These are phyloP conservation scores for Microplitis mediator DNA, from an alignment of 1,140 invertebrate genomes.

Conservation along the genomic window DNA sequence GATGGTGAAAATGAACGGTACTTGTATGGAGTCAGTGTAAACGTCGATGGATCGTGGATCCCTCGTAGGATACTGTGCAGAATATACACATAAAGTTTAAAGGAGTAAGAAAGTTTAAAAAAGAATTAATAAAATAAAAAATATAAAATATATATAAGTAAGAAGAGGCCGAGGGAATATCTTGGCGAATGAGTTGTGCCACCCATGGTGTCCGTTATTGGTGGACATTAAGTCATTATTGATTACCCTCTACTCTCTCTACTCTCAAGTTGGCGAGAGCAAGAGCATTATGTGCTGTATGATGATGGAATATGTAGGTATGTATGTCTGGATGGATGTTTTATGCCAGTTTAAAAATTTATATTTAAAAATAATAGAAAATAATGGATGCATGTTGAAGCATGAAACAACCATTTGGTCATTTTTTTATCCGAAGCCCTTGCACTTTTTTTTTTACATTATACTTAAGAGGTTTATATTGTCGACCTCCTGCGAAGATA, in stretches of 20 bases:
- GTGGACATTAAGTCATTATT: constrained; percentile 61
- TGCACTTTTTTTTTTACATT: not conserved
- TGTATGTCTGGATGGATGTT: no score
- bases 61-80: not conserved
- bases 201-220: constrained; percentile 60
- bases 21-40: not conserved
- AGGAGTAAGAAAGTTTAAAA: not conserved
- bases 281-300: not conserved
- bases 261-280: constrained; percentile 34
- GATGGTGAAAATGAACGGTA: not conserved
- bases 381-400: constrained; percentile 16
- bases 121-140: not conserved
- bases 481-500: constrained; percentile 37
- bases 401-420: constrained; percentile 30
- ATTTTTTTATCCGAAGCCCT: constrained; percentile 21
- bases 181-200: constrained; percentile 36
- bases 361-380: constrained; percentile 16
- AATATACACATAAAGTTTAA: no score
- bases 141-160: constrained; percentile 7
- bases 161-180: constrained; percentile 13
- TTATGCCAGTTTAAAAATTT: not conserved
- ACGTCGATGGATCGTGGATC: constrained; percentile 7
- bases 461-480: constrained; percentile 34
- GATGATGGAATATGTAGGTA: not conserved
- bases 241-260: constrained; percentile 46